Evolutionary conservation across 64 coral and sea anemone genomes (phyloP), one percentile per base, ranked within the genome.

Genomic region (Pachyseris speciosa): DNA sequence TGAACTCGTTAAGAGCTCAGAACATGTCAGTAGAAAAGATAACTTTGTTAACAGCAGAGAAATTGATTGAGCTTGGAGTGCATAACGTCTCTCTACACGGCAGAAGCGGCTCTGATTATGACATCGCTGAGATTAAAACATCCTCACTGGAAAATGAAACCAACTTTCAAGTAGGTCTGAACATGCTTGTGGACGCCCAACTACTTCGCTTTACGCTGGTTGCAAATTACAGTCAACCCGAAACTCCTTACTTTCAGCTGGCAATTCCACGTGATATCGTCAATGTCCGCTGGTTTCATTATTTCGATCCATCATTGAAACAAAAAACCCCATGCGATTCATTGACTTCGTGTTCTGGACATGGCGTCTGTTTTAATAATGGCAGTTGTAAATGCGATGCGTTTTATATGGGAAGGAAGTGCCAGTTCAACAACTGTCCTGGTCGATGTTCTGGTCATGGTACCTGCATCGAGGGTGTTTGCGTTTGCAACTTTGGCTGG

Each of bases 381-480:
- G 92, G 85, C 19, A 53, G 32, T 32, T 94, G 92, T 41, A 41
- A 60, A 13, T 94, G 92, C 65, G 92, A 94, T 83, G 15, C 17
- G 33, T 65, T 81, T 15, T 94, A 88, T 42, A 64, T 8, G 9
- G 92, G 92, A 72, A 51, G 48, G 42, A 79, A 94, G 34, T 94
- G 92, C 11, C 69, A 70, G 12, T 61, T 86, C 2, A 94, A 86
- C 39, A 74, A 66, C 22, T 94, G 92, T 26, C 85, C 67, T 48
- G 71, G 79, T 44, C 67, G 80, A 32, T 94, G 92, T 49, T 94
- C 92, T 51, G 87, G 85, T 58, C 92, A 94, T 44, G 92, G 92
- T 0, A 39, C 30, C 31, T 94, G 92, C 30, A 60, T 87, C 28
- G 71, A 88, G 9, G 74, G 85, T 40, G 29, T 69, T n/a, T 94